Base-by-base conservation (phyloP, 2,888 invertebrate species). In the Apocheima hispidaria region DNA sequence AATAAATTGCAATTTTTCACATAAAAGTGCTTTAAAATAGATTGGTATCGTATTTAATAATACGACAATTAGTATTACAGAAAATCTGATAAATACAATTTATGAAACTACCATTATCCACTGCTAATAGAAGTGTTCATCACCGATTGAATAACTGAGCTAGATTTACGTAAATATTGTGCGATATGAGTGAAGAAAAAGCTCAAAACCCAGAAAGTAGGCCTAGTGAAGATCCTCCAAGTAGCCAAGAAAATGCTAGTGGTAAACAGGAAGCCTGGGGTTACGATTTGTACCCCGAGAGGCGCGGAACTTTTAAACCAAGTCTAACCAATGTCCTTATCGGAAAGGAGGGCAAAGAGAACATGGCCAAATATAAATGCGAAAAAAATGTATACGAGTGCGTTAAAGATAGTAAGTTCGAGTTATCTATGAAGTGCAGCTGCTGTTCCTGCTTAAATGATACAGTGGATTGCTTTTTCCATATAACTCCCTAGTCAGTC, bases 231-330 rank as follows among this genome's bases (percentile, higher is more conserved):
- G 65, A 63, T 33, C 63, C 65, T 35, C 63, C 36, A 43, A 62
- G 53, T 0, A 70, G 30, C 12, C 53, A 65, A 60, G 61, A 66
- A 2, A 70, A 53, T 33, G 12, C 48, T 35, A 63, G 67, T 10
- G 48, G 46, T 4, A 84, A 83, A 49, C 74, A 83, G 28, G 87
- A 90, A 64, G 75, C 92, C 5, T 96, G 96, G 96, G 96, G 96
- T 60, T 96, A 96, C 78, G 96, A 97, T 88, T 90, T 97, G 63
- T 98, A 97, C 81, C 98, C 98, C 0, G 97, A 97, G 83, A 93
- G 98, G 72, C 94, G 95, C 74, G 95, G 96, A 0, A 86, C 93
- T 33, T 94, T 92, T 71, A 92, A 93, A 65, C 92, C 94, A 0
- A 93, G 88, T 74, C 86, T 95, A 82, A 79, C 86, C 1, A 93